Evolutionary conservation across 2,113 vertebrate species (phyloP), one percentile per base, ranked within the genome.

Genomic region (Oreochromis aureus): DNA sequence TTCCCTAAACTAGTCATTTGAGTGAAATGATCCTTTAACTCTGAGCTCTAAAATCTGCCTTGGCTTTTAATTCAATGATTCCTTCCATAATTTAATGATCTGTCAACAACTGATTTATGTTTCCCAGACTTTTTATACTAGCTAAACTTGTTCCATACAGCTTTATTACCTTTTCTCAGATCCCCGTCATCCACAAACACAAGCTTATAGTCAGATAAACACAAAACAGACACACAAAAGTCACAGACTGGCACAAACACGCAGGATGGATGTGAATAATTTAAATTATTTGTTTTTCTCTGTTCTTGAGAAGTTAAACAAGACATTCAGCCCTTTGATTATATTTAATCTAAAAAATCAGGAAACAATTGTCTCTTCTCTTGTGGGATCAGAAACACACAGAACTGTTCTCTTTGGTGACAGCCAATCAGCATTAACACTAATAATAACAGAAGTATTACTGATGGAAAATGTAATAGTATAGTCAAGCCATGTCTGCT

Each of bases 371-470:
- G 63, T 86, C 53, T 83, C 15, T 24, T n/a, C 48, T 90, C n/a
- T 82, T 78, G 51, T 55, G 51, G 89, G 59, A 76, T 76, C 44
- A 84, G 55, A 10, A 61, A 54, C 48, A 81, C 27, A 59, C 5
- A 7, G 3, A 34, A 85, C n/a, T 16, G 41, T 48, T 87, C 13
- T 80, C 19, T 39, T 90, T 1, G 55, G 36, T 51, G 71, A 86
- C 56, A 85, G 79, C 58, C 58, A 90, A 84, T 81, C 36, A 83
- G 69, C 44, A 91, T 83, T 59, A 87, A 85, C 13, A 82, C 59
- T 87, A 83, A 90, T 88, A 86, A 89, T 46, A 91, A 82, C 79
- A 69, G 53, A 88, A 87, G 76, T 73, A 84, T 84, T 53, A 78
- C 71, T 83, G 82, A 76, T 84, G 86, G 86, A 86, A 82, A 91